A percentile compares a stretch with the other conserved stretches of the same genome.
phyloP scores from a whole-genome alignment of 2,888 invertebrate genomes.

The Halictus ligatus region DNA sequence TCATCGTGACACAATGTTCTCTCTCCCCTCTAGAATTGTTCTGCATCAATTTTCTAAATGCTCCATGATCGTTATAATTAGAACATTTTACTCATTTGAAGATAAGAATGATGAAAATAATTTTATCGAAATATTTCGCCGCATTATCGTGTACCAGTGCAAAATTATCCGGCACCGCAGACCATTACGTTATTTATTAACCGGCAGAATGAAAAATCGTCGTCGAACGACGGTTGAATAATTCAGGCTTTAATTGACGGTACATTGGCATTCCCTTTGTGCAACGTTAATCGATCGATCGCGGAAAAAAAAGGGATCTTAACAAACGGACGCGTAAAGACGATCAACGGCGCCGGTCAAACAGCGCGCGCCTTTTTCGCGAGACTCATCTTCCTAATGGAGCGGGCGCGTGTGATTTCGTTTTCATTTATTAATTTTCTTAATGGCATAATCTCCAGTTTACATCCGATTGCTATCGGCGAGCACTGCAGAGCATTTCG shows the following conservation, averaged over 20 bases:
- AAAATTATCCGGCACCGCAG: background rate
- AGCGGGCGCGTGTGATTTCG: constrained; percentile 56
- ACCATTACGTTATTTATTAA: background rate
- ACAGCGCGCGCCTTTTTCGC: constrained; percentile 64
- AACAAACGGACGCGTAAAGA: too few species aligned
- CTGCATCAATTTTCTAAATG: background rate
- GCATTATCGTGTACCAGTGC: background rate
- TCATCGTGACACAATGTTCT: background rate
- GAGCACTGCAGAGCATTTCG: constrained; percentile 17
- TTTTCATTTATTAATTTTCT: constrained; percentile 69
- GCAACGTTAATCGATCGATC: background rate
- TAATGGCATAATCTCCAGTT: constrained; percentile 67
- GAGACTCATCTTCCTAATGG: constrained; percentile 82
- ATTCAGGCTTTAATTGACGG: background rate
- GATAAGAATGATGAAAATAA: background rate
- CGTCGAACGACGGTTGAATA: background rate
- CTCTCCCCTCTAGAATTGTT: background rate
- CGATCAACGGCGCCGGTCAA: constrained; percentile 30
- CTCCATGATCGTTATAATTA: background rate
- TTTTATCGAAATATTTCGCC: too few species aligned
- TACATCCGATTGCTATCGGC: constrained; percentile 63
- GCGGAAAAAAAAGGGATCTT: background rate
- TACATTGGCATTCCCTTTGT: background rate
- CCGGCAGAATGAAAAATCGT: background rate
- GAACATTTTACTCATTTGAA: background rate